phyloP scores from a whole-genome alignment of 2,113 vertebrate genomes.

The Myiozetetes cayanensis region DNA sequence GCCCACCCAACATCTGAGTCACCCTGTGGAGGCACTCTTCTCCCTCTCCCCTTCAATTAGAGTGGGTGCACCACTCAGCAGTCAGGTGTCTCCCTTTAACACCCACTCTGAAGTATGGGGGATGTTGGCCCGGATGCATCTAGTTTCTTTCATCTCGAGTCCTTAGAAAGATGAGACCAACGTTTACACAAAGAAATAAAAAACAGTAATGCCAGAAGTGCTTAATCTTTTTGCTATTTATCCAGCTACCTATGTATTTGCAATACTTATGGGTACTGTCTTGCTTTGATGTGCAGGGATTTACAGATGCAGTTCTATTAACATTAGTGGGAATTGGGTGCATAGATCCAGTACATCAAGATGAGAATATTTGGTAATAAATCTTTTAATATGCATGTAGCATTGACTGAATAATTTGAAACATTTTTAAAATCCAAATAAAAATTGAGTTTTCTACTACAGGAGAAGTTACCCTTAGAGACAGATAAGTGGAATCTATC shows the following conservation, averaged over 20 bases:
- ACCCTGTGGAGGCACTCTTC: not conserved
- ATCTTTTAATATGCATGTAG: constrained; percentile 61
- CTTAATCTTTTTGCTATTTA: constrained; percentile 32
- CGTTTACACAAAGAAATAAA: not conserved
- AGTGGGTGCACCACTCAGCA: not conserved
- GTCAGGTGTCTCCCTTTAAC: not conserved
- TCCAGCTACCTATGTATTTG: not conserved
- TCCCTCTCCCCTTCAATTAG: not conserved
- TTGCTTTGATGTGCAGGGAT: constrained; percentile 2
- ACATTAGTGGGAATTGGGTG: not conserved
- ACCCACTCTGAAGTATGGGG: not conserved
- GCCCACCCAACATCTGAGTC: constrained; percentile 16
- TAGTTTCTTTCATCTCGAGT: not conserved
- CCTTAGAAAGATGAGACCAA: not conserved
- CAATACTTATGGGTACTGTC: constrained; percentile 5
- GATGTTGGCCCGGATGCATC: not conserved
- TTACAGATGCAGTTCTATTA: not conserved
- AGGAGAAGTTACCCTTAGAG: constrained; percentile 46
- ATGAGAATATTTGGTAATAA: constrained; percentile 53
- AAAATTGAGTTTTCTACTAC: constrained; percentile 68
- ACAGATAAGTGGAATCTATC: constrained; percentile 44
- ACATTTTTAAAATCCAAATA: constrained; percentile 72
- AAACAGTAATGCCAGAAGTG: not conserved
- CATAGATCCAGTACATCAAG: constrained; percentile 41
- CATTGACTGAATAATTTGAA: constrained; percentile 67